Percentiles rank a stretch among this genome's conserved stretches.
Conservation (phyloP, 1,140 invertebrate genomes). For the Megalopta genalis region DNA sequence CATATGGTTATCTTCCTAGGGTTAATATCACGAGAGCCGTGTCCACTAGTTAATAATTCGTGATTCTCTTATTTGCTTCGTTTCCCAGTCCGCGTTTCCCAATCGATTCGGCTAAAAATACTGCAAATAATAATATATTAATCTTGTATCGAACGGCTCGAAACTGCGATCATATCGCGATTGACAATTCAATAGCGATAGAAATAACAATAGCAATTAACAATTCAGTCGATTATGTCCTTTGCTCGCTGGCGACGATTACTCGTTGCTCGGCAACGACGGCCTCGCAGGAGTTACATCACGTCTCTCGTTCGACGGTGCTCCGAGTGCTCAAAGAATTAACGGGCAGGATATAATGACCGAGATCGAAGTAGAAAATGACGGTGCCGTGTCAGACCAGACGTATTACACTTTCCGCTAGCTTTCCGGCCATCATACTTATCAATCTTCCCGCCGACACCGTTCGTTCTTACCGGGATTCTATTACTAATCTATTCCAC, state of each 20-base stretch:
- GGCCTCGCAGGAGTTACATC: background rate
- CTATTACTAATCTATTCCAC: background rate
- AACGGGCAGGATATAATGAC: background rate
- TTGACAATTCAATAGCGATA: no score
- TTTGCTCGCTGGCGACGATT: background rate
- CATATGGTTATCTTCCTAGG: no score
- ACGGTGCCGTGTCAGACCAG: conserved; percentile 7
- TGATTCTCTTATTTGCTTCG: no score
- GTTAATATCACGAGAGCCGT: no score
- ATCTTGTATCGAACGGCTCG: no score
- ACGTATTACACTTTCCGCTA: background rate
- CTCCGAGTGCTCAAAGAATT: background rate
- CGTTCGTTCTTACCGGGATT: background rate
- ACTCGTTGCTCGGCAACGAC: background rate
- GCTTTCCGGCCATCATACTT: background rate
- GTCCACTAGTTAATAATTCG: no score
- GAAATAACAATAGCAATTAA: no score
- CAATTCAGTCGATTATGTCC: background rate
- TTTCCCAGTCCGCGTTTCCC: no score
- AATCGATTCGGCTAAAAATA: no score
- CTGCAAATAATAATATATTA: no score
- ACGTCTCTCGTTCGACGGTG: background rate
- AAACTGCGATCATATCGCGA: no score
- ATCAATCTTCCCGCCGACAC: background rate
- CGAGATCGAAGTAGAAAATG: background rate